Evolutionary conservation across 2,888 invertebrate genomes (phyloP).

Genomic region (Octonoba sinensis): DNA sequence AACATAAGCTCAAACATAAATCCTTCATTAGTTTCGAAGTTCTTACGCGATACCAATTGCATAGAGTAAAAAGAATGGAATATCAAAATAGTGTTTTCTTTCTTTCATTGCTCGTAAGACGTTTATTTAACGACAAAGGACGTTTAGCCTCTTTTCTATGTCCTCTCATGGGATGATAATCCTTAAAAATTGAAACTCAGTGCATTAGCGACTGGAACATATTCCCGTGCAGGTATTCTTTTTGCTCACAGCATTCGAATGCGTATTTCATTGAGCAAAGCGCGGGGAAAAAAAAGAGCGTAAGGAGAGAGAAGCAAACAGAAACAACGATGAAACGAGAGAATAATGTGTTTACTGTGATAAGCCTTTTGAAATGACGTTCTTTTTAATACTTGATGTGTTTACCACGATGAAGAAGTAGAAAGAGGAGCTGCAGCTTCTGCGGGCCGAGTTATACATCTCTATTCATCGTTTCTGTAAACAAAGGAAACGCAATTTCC

Average conservation of each 20-base stretch:
- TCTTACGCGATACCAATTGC: slow-evolving; percentile 4
- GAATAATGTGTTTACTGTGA: slow-evolving; percentile 63
- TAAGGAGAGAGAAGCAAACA: slow-evolving; percentile 44
- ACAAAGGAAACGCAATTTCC: slow-evolving; percentile 63
- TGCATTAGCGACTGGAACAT: slow-evolving; percentile 40
- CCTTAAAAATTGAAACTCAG: slow-evolving; percentile 63
- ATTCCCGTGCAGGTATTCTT: slow-evolving; percentile 25
- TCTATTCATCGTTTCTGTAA: slow-evolving; percentile 43
- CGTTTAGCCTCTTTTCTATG: slow-evolving; percentile 39
- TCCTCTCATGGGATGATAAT: slow-evolving; percentile 56
- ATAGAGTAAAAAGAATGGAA: slow-evolving; percentile 10
- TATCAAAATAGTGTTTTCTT: slow-evolving; percentile 14
- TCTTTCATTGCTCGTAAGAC: slow-evolving; percentile 31
- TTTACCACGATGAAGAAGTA: slow-evolving; percentile 48
- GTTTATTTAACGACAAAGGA: slow-evolving; percentile 61
- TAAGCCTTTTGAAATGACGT: slow-evolving; percentile 62
- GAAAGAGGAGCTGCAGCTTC: slow-evolving; percentile 46
- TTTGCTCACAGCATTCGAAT: slow-evolving; percentile 43
- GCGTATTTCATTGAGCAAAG: slow-evolving; percentile 53
- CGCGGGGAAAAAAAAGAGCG: slow-evolving; percentile 29
- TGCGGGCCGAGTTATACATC: slow-evolving; percentile 23
- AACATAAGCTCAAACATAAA: slow-evolving; percentile 8
- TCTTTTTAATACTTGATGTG: slow-evolving; percentile 64
- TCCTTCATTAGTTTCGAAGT: slow-evolving; percentile 43
- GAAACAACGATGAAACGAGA: slow-evolving; percentile 52